phyloP scores from a whole-genome alignment of 2,888 invertebrate genomes.

The Cataglyphis rosenhaueri region DNA sequence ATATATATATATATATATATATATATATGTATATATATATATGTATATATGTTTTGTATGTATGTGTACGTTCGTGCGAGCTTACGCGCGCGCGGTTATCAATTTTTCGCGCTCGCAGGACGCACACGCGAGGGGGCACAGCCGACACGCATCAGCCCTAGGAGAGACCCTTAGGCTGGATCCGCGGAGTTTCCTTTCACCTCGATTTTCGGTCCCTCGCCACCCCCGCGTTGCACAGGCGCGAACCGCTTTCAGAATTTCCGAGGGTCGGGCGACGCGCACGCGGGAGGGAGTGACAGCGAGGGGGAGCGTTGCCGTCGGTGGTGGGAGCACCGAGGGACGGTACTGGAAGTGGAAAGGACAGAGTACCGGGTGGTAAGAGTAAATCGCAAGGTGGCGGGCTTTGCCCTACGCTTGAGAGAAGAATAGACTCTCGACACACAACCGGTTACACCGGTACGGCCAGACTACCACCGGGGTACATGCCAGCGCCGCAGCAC shows the following conservation, averaged over 20 bases:
- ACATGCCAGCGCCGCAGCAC: conserved; percentile 32
- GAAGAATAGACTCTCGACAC: conserved; percentile 53
- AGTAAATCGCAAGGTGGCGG: conserved; percentile 44
- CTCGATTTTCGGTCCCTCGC: conserved; percentile 78
- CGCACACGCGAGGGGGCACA: conserved; percentile 59
- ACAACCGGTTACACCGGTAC: conserved; percentile 59
- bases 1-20: conserved; percentile 6
- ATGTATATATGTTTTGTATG: conserved; percentile 11
- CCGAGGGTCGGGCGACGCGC: conserved; percentile 76
- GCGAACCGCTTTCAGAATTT: conserved; percentile 78
- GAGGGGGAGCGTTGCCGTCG: conserved; percentile 47
- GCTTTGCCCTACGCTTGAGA: conserved; percentile 37
- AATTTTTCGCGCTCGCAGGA: conserved; percentile 53
- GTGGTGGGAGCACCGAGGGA: conserved; percentile 47
- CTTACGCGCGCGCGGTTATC: conserved; percentile 39
- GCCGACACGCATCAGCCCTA: conserved; percentile 79
- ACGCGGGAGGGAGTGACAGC: conserved; percentile 61
- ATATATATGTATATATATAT: conserved; percentile 29
- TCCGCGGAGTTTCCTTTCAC: conserved; percentile 80
- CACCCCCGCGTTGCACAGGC: conserved; percentile 81
- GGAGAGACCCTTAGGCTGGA: conserved; percentile 76
- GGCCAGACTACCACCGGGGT: conserved; percentile 54
- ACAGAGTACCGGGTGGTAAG: conserved; percentile 41
- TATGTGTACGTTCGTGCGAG: conserved; percentile 36
- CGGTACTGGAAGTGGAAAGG: conserved; percentile 34